Conservation (phyloP, 2,113 vertebrate genomes). For the Stegostoma tigrinum region DNA sequence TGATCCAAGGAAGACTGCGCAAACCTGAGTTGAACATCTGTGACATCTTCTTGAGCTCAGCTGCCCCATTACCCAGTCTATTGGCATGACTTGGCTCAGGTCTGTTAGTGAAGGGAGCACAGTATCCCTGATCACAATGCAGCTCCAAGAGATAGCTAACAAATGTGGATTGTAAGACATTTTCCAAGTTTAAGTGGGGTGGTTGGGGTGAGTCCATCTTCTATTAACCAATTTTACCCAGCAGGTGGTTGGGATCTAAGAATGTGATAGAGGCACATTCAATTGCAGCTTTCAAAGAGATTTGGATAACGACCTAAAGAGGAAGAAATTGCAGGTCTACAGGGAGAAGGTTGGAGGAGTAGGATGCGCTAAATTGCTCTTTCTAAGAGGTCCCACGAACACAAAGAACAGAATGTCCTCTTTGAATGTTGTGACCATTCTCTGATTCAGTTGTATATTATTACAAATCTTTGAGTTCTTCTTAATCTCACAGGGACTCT, state of each 20-base stretch:
- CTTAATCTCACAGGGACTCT: background rate
- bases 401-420: background rate
- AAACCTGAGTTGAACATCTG: background rate
- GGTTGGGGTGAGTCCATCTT: background rate
- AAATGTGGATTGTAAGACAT: background rate
- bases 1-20: background rate
- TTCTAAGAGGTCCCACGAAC: background rate
- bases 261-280: too few relatives aligned
- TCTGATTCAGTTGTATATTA: background rate
- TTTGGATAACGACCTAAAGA: background rate
- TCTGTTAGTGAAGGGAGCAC: background rate
- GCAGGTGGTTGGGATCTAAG: too few relatives aligned
- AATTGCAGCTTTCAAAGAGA: background rate
- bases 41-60: background rate
- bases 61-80: too few relatives aligned
- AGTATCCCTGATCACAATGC: background rate
- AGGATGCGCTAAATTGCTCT: background rate
- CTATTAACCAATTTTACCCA: background rate
- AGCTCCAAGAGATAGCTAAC: background rate
- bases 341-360: background rate
- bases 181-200: background rate
- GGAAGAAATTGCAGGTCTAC: background rate
- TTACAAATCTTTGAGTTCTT: background rate
- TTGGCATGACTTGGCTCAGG: background rate
- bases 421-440: background rate